Base-by-base conservation (phyloP, 2,888 invertebrate genomes). In the Drosophila lutescens region DNA sequence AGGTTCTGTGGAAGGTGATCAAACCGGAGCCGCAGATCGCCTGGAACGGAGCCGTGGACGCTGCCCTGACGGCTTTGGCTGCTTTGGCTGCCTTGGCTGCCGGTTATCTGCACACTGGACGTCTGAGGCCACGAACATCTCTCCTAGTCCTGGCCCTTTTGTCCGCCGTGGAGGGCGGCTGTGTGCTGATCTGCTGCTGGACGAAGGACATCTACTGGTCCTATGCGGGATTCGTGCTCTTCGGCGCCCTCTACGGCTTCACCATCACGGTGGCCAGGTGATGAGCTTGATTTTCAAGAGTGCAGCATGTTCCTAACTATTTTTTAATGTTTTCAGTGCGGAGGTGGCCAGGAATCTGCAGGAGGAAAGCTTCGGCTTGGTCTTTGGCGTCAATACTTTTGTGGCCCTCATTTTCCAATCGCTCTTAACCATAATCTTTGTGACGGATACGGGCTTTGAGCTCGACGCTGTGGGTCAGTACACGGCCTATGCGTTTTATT, bases 301-400 rank as follows among this genome's bases (percentile, higher is more conserved):
- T 8, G 1, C 0, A 36, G 4, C n/a, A 17, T 34, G 1, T 1
- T 50, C 9, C 9, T 4, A 6, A 9, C 0, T 8, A 13, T 1
- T 7, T 20, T 8, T 6, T 2, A 5, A 40, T 15, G 6, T 57
- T 84, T 93, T 72, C 90, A 98, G 97, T 91, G 95, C 96, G 50
- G 97, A 98, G 93, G 96, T 98, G 57, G 98, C 98, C 0, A 94
- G 95, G 73, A 93, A 95, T 73, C 93, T 98, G 65, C 93, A 94
- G 60, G 95, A 96, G 80, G 97, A 97, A 56, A 97, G 97, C 91
- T 98, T 96, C 91, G 98, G 97, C 0, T 93, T 98, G 4, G 95
- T 98, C 76, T 98, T 98, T 91, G 98, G 98, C 5, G 94, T 98
- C 78, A 98, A 98, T 92, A 97, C 96, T 0, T 95, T 98, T 62